A percentile compares a stretch with the other conserved stretches of the same genome.
Conservation (phyloP, 1,140 invertebrate species). For the Microplitis mediator region DNA sequence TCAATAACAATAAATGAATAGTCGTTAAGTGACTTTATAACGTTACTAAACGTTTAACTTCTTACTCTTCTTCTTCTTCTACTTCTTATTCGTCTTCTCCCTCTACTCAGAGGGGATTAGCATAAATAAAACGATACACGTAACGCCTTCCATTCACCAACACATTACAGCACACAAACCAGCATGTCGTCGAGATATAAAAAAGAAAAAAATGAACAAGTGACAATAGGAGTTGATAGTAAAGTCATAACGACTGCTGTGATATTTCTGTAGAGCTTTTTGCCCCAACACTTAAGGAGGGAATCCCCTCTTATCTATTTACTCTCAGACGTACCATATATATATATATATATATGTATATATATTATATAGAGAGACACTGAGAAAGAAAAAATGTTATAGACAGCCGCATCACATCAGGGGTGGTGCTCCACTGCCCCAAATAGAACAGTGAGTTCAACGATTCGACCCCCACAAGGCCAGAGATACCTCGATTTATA, state of each 20-base stretch:
- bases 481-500: slow-evolving; percentile 18
- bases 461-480: slow-evolving; percentile 35
- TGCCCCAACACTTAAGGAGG: neutral
- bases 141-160: too few species aligned
- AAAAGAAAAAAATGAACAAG: too few species aligned
- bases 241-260: neutral
- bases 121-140: too few species aligned
- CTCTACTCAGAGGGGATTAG: too few species aligned
- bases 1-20: neutral
- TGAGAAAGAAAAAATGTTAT: neutral
- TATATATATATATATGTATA: neutral
- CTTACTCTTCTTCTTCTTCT: neutral
- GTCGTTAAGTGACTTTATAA: neutral
- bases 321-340: neutral
- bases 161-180: neutral
- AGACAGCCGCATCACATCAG: slow-evolving; percentile 24
- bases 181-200: neutral
- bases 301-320: neutral
- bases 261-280: neutral
- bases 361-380: neutral
- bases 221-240: neutral
- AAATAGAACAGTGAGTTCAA: slow-evolving; percentile 35
- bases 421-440: slow-evolving; percentile 37
- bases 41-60: neutral
- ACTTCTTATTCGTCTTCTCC: too few species aligned